Evolutionary conservation across 2,113 vertebrate genomes (phyloP), one percentile per base, ranked within the genome.

Genomic region (Ivindomyrus marchei): DNA sequence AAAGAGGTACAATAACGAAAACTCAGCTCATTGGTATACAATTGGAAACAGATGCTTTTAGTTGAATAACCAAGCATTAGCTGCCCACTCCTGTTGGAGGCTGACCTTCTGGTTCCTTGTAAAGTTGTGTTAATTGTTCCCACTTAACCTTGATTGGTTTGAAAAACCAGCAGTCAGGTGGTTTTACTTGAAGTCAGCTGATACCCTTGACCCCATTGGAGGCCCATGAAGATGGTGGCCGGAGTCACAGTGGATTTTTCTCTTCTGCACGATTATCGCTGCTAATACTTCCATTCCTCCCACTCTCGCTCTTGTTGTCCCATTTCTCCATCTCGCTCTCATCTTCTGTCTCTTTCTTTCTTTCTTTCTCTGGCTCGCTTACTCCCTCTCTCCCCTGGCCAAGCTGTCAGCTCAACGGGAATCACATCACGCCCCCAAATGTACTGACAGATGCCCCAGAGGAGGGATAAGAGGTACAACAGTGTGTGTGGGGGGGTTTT

Each of bases 321-420:
- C 42, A 27, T n/a, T 49, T 85, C 88, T 89, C 46, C 62, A 66
- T 50, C 74, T 4, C 6, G 36, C 74, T 80, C 74, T 80, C 36
- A 42, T 80, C 31, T 80, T 80, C 56, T n/a, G 11, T 88, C 56
- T 66, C 50, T 45, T 15, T 62, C 31, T 45, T 15, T 62, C 31
- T 45, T 13, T 62, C 46, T 49, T 39, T 74, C 84, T 49, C 3
- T 80, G 15, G 46, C n/a, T 49, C 2, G 24, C 45, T 86, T 24
- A 27, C 45, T 27, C 84, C 46, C 39, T 85, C 83, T 47, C 42
- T 85, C 42, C 50, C 85, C 27, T 50, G 24, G 47, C 8, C 17
- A 87, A 87, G 85, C 50, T 53, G 27, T 87, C 85, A 87, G 50
- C 85, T 53, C 49, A 56, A 24, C 88, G 39, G 88, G 88, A 80